A percentile compares a stretch with the other conserved stretches of the same genome.
phyloP scores from a whole-genome alignment of 2,113 vertebrate genomes.

The Puffinus mauretanicus region DNA sequence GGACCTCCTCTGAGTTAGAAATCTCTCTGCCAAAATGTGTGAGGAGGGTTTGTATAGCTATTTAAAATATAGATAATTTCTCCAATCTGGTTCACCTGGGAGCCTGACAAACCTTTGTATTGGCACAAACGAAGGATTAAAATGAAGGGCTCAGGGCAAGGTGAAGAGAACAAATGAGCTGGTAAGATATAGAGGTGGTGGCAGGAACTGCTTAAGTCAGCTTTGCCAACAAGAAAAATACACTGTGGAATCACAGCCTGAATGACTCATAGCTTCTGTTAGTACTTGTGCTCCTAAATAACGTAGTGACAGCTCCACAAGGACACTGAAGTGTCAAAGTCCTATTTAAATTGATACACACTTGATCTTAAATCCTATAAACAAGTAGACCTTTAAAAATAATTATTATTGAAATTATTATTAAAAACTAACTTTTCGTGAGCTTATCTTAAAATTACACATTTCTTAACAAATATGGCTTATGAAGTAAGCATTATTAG shows the following conservation, averaged over 20 bases:
- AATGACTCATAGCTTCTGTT: slow-evolving; percentile 56
- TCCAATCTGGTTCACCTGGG: neutral
- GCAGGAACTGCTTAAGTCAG: slow-evolving; percentile 53
- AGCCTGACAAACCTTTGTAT: neutral
- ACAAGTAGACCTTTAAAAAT: neutral
- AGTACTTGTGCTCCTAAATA: slow-evolving; percentile 37
- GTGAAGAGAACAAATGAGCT: slow-evolving; percentile 23
- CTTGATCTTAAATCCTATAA: neutral
- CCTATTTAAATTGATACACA: neutral
- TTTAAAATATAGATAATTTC: neutral
- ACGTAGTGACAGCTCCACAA: slow-evolving; percentile 2
- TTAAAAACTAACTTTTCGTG: neutral
- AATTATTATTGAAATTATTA: neutral
- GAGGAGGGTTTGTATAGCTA: neutral
- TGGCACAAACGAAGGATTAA: neutral
- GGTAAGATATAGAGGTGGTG: neutral
- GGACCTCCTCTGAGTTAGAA: neutral
- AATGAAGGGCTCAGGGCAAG: slow-evolving; percentile 24
- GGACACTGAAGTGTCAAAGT: slow-evolving; percentile 14
- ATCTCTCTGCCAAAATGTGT: neutral
- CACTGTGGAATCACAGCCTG: slow-evolving; percentile 34
- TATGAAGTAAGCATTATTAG: neutral
- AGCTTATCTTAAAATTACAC: neutral
- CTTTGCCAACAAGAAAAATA: slow-evolving; percentile 48
- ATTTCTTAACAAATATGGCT: neutral